phyloP scores from a whole-genome alignment of 2,113 vertebrate genomes.

The Halichoerus grypus region DNA sequence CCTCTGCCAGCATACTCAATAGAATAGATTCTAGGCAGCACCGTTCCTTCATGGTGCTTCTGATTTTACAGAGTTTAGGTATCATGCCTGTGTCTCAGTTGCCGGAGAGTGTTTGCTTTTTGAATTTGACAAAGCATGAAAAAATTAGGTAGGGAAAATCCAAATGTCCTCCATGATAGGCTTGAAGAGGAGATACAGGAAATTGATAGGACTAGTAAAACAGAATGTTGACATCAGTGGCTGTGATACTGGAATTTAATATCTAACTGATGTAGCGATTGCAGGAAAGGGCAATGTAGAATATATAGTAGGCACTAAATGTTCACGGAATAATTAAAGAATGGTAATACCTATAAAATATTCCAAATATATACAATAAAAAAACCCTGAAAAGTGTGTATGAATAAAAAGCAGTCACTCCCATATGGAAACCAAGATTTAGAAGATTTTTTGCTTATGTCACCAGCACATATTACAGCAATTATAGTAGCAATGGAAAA shows the following conservation, averaged over 20 bases:
- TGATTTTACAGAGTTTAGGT: background rate
- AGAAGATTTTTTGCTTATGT: background rate
- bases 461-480: background rate
- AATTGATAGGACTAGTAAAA: background rate
- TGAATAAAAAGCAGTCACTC: background rate
- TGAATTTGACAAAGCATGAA: background rate
- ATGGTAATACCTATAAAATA: background rate
- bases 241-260: conserved; percentile 28
- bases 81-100: background rate
- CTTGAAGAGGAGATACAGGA: background rate
- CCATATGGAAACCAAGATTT: background rate
- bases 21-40: background rate
- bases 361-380: background rate
- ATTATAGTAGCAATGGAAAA: background rate
- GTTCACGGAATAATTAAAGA: background rate
- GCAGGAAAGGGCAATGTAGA: background rate
- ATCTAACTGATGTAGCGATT: background rate
- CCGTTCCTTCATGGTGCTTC: background rate
- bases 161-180: background rate
- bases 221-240: background rate
- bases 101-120: background rate
- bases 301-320: background rate
- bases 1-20: background rate
- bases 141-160: background rate
- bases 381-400: background rate